Evolutionary conservation across 1,140 invertebrate species (phyloP).

Genomic region (Thaumetopoea pityocampa): DNA sequence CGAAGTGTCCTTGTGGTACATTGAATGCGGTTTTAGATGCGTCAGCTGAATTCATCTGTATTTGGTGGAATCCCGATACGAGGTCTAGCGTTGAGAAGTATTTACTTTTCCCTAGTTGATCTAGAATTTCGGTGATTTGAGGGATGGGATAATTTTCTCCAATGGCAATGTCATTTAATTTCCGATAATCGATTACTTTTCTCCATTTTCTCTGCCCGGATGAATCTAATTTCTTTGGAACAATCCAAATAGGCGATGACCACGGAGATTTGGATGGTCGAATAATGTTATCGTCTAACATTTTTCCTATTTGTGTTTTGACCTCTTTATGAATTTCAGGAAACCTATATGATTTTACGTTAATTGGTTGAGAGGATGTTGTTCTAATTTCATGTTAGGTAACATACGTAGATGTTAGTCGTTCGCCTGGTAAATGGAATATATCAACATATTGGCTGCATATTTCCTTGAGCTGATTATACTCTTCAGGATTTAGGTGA

Average conservation of each 20-base stretch:
- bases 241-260: neutral
- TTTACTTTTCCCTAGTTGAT: constrained; percentile 61
- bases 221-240: constrained; percentile 21
- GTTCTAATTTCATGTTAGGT: constrained; percentile 23
- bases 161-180: constrained; percentile 36
- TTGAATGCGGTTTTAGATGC: constrained; percentile 36
- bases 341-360: constrained; percentile 8
- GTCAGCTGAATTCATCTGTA: neutral
- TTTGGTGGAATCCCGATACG: too few species aligned
- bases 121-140: constrained; percentile 67
- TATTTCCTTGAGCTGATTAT: constrained; percentile 2
- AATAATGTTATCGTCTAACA: constrained; percentile 3
- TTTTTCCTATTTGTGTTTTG: neutral
- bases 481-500: constrained; percentile 24
- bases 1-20: constrained; percentile 31
- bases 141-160: constrained; percentile 76
- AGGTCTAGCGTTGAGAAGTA: constrained; percentile 47
- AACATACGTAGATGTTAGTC: constrained; percentile 15
- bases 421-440: constrained; percentile 19
- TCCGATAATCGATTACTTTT: constrained; percentile 48
- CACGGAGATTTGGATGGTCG: constrained; percentile 2
- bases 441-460: constrained; percentile 21
- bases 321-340: constrained; percentile 8
- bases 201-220: constrained; percentile 42
- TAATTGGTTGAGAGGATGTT: neutral